Evolutionary conservation across 2,888 invertebrate species (phyloP), one percentile per base, ranked within the genome.

Genomic region (Trypoxylon attenuatum): DNA sequence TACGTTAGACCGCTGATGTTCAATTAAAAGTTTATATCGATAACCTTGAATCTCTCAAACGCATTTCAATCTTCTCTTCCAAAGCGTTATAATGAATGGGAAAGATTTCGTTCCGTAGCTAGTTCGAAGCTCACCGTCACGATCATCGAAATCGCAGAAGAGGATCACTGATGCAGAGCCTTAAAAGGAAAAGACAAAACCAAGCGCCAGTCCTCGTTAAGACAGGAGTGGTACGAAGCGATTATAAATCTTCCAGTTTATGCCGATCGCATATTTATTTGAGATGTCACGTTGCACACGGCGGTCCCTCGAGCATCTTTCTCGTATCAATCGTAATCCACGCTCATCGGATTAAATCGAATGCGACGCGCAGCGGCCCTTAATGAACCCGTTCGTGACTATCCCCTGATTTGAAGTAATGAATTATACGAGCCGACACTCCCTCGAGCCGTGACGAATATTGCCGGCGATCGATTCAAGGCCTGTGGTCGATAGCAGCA

Each of bases 381-480:
- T 64, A 73, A 76, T 71, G 76, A 73, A 76, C 71, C 69, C 25
- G 69, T 66, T 52, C 56, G 45, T 58, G 73, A 59, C 58, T 51
- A 53, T 51, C 52, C 50, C 38, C 54, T 19, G 63, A 61, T 64
- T 52, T 33, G 58, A 39, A 59, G 56, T 73, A 69, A 77, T 71
- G 77, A 76, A 73, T 75, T 73, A 71, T 68, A 51, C 60, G 62
- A 51, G 38, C 33, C 42, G 38, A 59, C 57, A 55, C 60, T 45
- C 54, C 53, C 63, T 54, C 64, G 23, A 29, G 15, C 55, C 63
- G 61, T 62, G 61, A 69, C 64, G 58, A 70, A 61, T 69, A 62
- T 62, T 54, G 50, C 16, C 53, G 50, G 33, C 62, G 50, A 75
- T 69, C 57, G 59, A 56, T 55, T 56, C 70, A 64, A 55, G 60